These are phyloP conservation scores for Chrysina gloriosa DNA, from an alignment of 2,888 invertebrate species.

Conservation along the genomic window DNA sequence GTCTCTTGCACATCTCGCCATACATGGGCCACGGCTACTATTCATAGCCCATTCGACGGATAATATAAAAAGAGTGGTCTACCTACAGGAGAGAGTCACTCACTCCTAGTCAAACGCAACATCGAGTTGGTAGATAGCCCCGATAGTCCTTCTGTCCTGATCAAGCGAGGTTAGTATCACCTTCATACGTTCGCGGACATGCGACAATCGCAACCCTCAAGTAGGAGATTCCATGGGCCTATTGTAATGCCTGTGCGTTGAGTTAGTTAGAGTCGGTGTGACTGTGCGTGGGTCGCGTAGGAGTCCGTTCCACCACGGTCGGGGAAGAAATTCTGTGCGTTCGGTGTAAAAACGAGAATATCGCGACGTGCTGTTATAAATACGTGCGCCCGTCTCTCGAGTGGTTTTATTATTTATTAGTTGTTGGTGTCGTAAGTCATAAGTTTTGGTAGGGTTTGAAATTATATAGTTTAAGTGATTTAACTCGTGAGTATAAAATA, in stretches of 20 bases:
- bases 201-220: too few species aligned
- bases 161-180: neutral
- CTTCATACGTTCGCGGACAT: neutral
- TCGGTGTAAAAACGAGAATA: neutral
- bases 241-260: too few species aligned
- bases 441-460: too few species aligned
- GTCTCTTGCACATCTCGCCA: conserved; percentile 62
- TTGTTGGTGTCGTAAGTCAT: too few species aligned
- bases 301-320: neutral
- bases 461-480: too few species aligned
- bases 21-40: conserved; percentile 63
- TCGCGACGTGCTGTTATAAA: neutral
- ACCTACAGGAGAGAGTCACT: conserved; percentile 40
- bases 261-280: too few species aligned
- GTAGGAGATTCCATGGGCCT: neutral
- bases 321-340: neutral
- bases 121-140: neutral
- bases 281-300: neutral
- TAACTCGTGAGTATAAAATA: too few species aligned
- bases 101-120: conserved; percentile 10
- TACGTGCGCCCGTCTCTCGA: neutral
- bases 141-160: conserved; percentile 17
- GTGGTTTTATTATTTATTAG: neutral
- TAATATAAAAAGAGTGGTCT: conserved; percentile 54
- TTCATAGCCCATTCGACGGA: conserved; percentile 58